Evolutionary conservation across 2,888 invertebrate species (phyloP).

Genomic region (Troilus luridus): DNA sequence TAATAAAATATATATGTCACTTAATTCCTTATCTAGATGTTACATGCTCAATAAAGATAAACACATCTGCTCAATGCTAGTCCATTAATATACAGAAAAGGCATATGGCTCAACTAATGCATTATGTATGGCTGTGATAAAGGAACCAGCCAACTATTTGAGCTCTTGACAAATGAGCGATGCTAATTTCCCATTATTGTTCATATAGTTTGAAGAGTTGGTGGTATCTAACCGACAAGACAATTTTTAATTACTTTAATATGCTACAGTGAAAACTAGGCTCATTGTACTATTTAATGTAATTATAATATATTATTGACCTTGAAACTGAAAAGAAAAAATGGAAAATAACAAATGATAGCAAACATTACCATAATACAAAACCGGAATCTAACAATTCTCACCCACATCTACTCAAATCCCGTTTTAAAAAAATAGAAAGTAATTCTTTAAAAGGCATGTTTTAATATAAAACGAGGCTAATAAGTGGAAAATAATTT

Average conservation of each 20-base stretch:
- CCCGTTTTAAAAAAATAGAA: too few species aligned
- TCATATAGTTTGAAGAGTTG: neutral
- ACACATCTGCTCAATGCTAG: neutral
- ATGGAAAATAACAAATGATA: too few species aligned
- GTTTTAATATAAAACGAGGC: too few species aligned
- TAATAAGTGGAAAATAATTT: too few species aligned
- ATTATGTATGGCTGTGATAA: constrained; percentile 13
- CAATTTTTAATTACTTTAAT: neutral
- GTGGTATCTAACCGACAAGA: neutral
- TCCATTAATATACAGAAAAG: constrained; percentile 20
- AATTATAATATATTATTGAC: too few species aligned
- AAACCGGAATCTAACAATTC: too few species aligned
- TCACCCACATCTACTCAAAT: too few species aligned
- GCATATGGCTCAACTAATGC: neutral
- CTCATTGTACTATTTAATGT: too few species aligned
- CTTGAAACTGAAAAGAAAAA: too few species aligned
- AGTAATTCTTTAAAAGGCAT: too few species aligned
- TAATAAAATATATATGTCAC: neutral
- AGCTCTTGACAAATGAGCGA: neutral
- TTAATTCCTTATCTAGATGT: neutral
- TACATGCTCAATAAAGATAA: neutral
- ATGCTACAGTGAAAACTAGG: too few species aligned
- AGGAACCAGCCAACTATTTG: neutral
- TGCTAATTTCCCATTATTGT: constrained; percentile 10
- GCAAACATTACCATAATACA: too few species aligned